Evolutionary conservation across 1,140 invertebrate species (phyloP).

Genomic region (Drosophila funebris): DNA sequence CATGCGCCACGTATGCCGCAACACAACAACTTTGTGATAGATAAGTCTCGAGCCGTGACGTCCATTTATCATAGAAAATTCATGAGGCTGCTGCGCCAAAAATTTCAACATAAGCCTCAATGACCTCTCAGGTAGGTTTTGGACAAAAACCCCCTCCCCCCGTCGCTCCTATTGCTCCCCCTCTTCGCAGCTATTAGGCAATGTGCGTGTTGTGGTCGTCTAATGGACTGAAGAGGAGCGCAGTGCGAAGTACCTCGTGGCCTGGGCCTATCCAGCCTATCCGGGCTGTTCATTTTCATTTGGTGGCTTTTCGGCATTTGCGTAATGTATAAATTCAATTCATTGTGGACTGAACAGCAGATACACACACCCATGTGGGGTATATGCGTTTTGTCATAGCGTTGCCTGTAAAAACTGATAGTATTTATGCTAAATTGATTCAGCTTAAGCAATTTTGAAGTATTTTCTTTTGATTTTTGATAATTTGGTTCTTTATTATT

Average conservation of each 20-base stretch:
- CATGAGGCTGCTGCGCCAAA: conserved; percentile 56
- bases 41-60: conserved; percentile 71
- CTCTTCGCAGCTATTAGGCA: conserved; percentile 19
- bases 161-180: neutral
- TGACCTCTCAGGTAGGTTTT: conserved; percentile 58
- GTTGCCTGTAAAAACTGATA: neutral
- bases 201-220: conserved; percentile 44
- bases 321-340: conserved; percentile 76
- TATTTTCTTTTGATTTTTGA: no score
- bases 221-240: conserved; percentile 25
- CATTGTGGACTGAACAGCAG: conserved; percentile 11
- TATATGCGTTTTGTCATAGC: neutral
- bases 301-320: conserved; percentile 49
- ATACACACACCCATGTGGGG: neutral
- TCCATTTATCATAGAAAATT: conserved; percentile 80
- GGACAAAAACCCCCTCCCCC: neutral
- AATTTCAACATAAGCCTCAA: conserved; percentile 52
- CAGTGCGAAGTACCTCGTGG: neutral
- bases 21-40: conserved; percentile 58
- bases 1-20: conserved; percentile 69
- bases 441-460: no score
- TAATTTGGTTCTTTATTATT: no score
- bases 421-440: no score
- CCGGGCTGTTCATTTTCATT: conserved; percentile 44
- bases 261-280: neutral